Conservation (phyloP, 2,888 invertebrate species). For the Rhaphigaster nebulosa region DNA sequence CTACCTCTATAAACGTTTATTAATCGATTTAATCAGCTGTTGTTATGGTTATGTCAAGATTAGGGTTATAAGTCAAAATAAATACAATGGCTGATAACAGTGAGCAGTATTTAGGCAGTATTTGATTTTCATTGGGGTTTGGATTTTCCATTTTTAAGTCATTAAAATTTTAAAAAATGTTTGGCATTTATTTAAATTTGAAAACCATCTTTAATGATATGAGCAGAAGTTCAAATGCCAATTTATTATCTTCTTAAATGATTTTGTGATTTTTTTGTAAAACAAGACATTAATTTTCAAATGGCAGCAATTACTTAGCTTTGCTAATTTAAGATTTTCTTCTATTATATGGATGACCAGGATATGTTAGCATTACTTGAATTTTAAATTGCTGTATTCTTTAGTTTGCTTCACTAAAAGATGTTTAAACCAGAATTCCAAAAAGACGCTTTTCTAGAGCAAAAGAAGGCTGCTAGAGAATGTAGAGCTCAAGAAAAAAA, state of each 20-base stretch:
- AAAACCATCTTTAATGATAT: neutral
- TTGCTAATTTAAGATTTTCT: neutral
- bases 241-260: neutral
- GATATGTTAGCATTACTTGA: neutral
- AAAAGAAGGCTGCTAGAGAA: slow-evolving; percentile 90
- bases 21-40: slow-evolving; percentile 38
- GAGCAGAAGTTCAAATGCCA: neutral
- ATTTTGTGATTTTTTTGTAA: neutral
- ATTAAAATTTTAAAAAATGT: neutral
- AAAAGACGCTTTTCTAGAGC: slow-evolving; percentile 86
- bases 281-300: neutral
- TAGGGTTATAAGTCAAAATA: neutral
- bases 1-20: neutral
- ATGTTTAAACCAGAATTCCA: slow-evolving; percentile 79
- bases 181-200: neutral
- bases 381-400: neutral
- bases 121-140: neutral
- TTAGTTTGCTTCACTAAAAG: neutral
- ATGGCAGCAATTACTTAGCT: slow-evolving; percentile 31
- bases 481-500: slow-evolving; percentile 89
- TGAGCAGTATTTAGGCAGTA: neutral
- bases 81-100: neutral
- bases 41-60: slow-evolving; percentile 35
- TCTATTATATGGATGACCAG: neutral
- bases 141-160: neutral